Base-by-base conservation (phyloP, 2,888 invertebrate species). In the Clusia tigrina region DNA sequence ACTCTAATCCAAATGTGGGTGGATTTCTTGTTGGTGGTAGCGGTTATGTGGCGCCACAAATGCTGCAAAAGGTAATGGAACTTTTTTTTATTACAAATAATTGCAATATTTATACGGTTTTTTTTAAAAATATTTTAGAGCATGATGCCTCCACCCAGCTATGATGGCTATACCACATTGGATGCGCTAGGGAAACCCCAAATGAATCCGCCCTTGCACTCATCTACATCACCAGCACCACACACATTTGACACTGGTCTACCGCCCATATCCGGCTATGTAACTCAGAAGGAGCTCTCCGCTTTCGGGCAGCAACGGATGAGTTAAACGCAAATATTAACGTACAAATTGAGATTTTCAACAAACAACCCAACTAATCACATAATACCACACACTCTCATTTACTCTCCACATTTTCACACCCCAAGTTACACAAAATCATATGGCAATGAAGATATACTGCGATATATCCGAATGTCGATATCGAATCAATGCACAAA, bases 221-320 rank as follows among this genome's bases (percentile, higher is more conserved):
- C 58, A 26, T 22, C 58, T 15, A 55, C 54, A 23, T 63, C 67
- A 60, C 42, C 42, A 17, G 12, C n/a, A 17, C 42, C 10, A 5
- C n/a, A 32, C 2, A 57, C 55, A 18, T 25, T 58, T 9, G 18
- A 10, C 9, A 60, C 60, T 58, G 60, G 55, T 2, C 37, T 70
- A 10, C 67, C 68, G 22, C 71, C 70, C 15, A 73, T 72, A 52
- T 74, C 71, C 10, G 77, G 77, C 5, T 77, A 77, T 64, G 77
- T 77, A 15, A 77, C 77, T 15, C 75, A 74, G 57, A 74, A 74
- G 58, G 74, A 77, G 52, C 65, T 77, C 22, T 73, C 73, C 37
- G 74, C 70, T 9, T 76, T 73, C 59, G 74, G 72, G 2, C 74
- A 74, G 58, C 71, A 70, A 32, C 42, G 42, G 2, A 42, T 42